Evolutionary conservation across 2,888 invertebrate species (phyloP), one percentile per base, ranked within the genome.

Genomic region (Dynastes tityus): DNA sequence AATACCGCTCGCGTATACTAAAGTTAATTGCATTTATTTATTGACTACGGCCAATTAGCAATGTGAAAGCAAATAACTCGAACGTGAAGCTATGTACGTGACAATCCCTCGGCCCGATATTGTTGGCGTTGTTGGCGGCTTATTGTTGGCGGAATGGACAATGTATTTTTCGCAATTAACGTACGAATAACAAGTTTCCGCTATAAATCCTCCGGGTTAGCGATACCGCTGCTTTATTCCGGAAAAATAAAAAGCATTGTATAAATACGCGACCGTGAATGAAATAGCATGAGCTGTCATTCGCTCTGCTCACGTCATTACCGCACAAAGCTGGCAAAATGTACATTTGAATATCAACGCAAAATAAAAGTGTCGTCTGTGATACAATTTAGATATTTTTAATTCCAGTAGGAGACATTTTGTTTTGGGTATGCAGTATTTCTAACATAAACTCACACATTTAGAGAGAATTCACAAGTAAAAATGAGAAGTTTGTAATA

Each of bases 11-110:
- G 55, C 55, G 61, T 73, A 58, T 45, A 73, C 27, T 61, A 58
- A 73, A 58, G 67, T 67, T 76, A 76, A 76, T 76, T 76, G 76
- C 67, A 67, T 68, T 76, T 76, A 67, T 76, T 76, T 76, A 76
- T 76, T 76, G 67, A 53, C 55, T 45, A 22, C 55, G 67, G 53
- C 67, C 76, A 76, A 61, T 76, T 76, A 76, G 63, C 76, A 53
- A 76, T 37, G 67, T 65, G 67, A 67, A 76, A 76, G 76, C 65
- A 68, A 76, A 67, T 76, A 65, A 68, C 27, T 76, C 58, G 40
- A 37, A 67, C 67, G 55, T 6, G 55, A 32, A 55, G 37, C 71
- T 55, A 53, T 53, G 53, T 70, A 70, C 53, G 55, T 53, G 73
- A 73, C 73, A 73, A 61, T 73, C 58, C 22, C 61, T 40, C 22